Percentiles rank a stretch among this genome's conserved stretches.
Conservation (phyloP, 2,888 invertebrate genomes). For the Atethmia centrago region DNA sequence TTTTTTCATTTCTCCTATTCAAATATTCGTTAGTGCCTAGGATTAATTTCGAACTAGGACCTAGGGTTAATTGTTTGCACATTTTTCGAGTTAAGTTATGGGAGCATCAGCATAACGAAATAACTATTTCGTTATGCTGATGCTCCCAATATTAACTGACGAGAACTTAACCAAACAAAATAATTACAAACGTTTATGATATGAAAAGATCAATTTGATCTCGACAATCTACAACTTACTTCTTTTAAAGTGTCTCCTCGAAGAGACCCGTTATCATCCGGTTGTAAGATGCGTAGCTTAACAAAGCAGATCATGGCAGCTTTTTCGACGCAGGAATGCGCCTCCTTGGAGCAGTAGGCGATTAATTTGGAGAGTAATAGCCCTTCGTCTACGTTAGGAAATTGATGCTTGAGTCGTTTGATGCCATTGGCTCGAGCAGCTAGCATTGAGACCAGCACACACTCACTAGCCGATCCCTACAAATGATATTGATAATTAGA, state of each 20-base stretch:
- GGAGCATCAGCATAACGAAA: neutral
- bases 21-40: neutral
- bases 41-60: neutral
- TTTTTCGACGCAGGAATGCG: conserved; percentile 98
- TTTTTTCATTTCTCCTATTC: neutral
- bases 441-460: conserved; percentile 97
- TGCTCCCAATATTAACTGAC: no score
- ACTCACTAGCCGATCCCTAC: conserved; percentile 98
- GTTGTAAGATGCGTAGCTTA: conserved; percentile 96
- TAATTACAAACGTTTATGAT: neutral
- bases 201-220: neutral
- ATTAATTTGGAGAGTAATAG: conserved; percentile 97
- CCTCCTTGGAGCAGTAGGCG: conserved; percentile 97
- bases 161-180: neutral
- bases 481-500: conserved; percentile 3
- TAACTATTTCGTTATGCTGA: no score
- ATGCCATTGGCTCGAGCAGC: conserved; percentile 97
- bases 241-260: conserved; percentile 95
- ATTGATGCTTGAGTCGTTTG: conserved; percentile 95
- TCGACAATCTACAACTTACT: conserved; percentile 84
- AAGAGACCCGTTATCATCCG: conserved; percentile 95
- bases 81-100: neutral
- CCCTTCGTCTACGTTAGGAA: conserved; percentile 97
- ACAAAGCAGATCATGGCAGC: conserved; percentile 98
- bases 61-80: no score